phyloP scores from a whole-genome alignment of 2,797 vertebrate species.

The Nannoperca obscura region DNA sequence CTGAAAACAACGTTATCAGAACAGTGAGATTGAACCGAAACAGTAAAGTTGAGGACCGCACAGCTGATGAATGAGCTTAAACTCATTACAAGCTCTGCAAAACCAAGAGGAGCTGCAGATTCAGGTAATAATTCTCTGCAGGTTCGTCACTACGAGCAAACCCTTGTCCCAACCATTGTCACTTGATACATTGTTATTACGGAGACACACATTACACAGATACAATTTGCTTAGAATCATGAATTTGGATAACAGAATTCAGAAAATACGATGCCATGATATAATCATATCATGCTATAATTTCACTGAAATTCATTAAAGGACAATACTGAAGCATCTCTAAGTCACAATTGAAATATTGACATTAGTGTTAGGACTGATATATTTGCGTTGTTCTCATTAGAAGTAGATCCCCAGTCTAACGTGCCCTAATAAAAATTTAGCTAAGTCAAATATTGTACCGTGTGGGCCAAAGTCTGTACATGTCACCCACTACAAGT shows the following conservation, averaged over 20 bases:
- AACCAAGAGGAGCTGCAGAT: neutral
- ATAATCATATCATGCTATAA: neutral
- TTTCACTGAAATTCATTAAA: neutral
- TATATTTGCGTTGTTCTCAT: neutral
- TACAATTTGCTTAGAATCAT: neutral
- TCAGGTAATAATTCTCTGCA: neutral
- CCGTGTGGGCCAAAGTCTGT: constrained; percentile 28
- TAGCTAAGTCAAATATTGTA: constrained; percentile 9
- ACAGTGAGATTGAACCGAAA: neutral
- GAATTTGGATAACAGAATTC: neutral
- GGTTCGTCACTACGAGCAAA: too few species aligned
- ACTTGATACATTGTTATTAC: neutral
- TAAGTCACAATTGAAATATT: neutral
- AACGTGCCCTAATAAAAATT: neutral
- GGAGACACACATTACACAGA: too few species aligned
- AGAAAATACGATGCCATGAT: neutral
- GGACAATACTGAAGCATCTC: neutral
- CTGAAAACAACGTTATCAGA: neutral
- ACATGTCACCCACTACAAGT: constrained; percentile 29
- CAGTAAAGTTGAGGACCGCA: neutral
- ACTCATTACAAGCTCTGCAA: neutral
- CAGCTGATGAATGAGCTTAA: neutral
- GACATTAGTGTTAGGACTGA: neutral
- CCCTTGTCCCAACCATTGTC: neutral
- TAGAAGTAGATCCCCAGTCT: neutral